Evolutionary conservation across 2,888 invertebrate species (phyloP).

Genomic region (Orthosia gothica): DNA sequence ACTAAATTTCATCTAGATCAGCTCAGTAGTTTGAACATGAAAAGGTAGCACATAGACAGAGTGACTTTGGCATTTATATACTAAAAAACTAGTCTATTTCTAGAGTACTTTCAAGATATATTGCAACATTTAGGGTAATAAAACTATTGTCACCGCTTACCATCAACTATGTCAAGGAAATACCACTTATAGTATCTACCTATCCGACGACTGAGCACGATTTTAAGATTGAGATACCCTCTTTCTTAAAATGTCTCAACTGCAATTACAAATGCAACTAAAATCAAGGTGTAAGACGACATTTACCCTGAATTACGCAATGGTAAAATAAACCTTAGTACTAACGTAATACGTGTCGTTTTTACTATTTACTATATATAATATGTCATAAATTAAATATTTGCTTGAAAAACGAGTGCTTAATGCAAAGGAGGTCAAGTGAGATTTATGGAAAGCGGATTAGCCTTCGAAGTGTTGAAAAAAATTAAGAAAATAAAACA

Average conservation of each 20-base stretch:
- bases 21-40: too few relatives aligned
- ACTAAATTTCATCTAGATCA: too few relatives aligned
- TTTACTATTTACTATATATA: slow-evolving; percentile 29
- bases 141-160: slow-evolving; percentile 21
- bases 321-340: slow-evolving; percentile 32
- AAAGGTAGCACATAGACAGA: too few relatives aligned
- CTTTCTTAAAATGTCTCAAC: slow-evolving; percentile 59
- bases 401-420: slow-evolving; percentile 22
- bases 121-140: background rate
- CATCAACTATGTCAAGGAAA: slow-evolving; percentile 58
- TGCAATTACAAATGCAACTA: slow-evolving; percentile 55
- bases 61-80: too few relatives aligned
- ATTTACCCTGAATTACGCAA: slow-evolving; percentile 55
- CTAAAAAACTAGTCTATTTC: background rate
- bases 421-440: slow-evolving; percentile 42
- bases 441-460: slow-evolving; percentile 42
- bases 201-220: slow-evolving; percentile 21
- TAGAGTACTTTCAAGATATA: background rate
- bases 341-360: slow-evolving; percentile 39
- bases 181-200: slow-evolving; percentile 23
- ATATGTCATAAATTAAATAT: slow-evolving; percentile 52
- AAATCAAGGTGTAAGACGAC: slow-evolving; percentile 40
- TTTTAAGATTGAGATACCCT: slow-evolving; percentile 47
- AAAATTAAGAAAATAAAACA: slow-evolving; percentile 31
- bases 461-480: slow-evolving; percentile 37